These are phyloP conservation scores for Brachionus asplanchnoidis DNA, from an alignment of 1,140 invertebrate species.

Conservation along the genomic window DNA sequence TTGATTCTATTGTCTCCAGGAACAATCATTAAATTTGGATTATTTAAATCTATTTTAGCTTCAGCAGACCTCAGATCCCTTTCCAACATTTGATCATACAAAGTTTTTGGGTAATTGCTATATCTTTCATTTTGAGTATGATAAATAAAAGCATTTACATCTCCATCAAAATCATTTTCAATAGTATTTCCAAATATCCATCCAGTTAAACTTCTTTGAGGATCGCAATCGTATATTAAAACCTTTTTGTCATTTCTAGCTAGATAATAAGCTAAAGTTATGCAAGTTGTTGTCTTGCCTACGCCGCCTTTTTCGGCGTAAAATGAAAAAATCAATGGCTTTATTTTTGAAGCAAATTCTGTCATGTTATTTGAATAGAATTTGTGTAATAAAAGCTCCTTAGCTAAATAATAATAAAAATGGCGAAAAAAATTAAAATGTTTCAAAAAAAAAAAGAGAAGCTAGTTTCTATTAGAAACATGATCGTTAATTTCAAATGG, in stretches of 20 bases:
- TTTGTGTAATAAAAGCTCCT: not conserved
- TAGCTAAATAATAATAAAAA: too few species aligned
- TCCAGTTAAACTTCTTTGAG: not conserved
- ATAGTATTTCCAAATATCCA: not conserved
- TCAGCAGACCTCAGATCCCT: not conserved
- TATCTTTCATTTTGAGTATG: not conserved
- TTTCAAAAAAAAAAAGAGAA: too few species aligned
- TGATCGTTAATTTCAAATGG: too few species aligned
- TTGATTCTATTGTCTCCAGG: not conserved
- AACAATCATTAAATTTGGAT: not conserved
- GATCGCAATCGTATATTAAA: conserved; percentile 23
- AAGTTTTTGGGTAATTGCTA: not conserved
- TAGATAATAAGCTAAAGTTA: not conserved
- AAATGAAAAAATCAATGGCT: conserved; percentile 16
- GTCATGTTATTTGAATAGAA: not conserved
- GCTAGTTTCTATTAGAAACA: too few species aligned
- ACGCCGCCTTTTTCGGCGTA: conserved; percentile 28
- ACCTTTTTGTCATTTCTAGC: not conserved
- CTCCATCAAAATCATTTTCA: not conserved
- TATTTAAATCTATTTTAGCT: not conserved
- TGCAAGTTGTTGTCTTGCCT: not conserved
- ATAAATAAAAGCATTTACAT: not conserved
- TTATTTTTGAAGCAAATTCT: not conserved
- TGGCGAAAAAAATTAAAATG: too few species aligned
- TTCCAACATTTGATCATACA: not conserved